These are phyloP conservation scores for Hybognathus amarus DNA, from an alignment of 2,797 vertebrate genomes.

Conservation along the genomic window DNA sequence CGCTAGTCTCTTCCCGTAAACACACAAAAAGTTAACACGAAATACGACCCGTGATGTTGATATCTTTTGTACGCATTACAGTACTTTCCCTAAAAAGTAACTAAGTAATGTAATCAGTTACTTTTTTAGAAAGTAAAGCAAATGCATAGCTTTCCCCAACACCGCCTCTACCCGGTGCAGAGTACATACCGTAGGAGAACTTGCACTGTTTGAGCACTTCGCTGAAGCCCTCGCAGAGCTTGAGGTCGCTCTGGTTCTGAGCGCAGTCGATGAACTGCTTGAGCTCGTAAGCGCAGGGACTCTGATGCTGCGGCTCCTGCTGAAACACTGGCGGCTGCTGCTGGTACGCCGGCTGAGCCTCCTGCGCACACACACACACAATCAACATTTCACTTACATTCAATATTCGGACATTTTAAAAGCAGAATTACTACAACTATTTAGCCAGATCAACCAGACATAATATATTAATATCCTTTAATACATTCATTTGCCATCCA, in stretches of 20 bases:
- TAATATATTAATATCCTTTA: background rate
- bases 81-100: too few species aligned
- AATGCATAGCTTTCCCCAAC: background rate
- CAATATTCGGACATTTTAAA: background rate
- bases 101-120: background rate
- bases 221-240: slow-evolving; percentile 92
- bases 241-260: slow-evolving; percentile 90
- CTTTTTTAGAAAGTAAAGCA: background rate
- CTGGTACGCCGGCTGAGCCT: slow-evolving; percentile 66
- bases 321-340: slow-evolving; percentile 76
- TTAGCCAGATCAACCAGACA: background rate
- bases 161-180: too few species aligned
- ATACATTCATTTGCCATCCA: background rate
- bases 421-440: background rate
- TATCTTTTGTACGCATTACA: too few species aligned
- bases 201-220: slow-evolving; percentile 95
- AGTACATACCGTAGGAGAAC: slow-evolving; percentile 84
- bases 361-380: background rate
- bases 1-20: too few species aligned
- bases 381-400: too few species aligned
- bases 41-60: too few species aligned
- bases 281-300: slow-evolving; percentile 87
- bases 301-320: slow-evolving; percentile 75
- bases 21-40: too few species aligned
- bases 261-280: slow-evolving; percentile 94